phyloP scores from a whole-genome alignment of 2,113 vertebrate species.

The Sporophila hypoxantha region DNA sequence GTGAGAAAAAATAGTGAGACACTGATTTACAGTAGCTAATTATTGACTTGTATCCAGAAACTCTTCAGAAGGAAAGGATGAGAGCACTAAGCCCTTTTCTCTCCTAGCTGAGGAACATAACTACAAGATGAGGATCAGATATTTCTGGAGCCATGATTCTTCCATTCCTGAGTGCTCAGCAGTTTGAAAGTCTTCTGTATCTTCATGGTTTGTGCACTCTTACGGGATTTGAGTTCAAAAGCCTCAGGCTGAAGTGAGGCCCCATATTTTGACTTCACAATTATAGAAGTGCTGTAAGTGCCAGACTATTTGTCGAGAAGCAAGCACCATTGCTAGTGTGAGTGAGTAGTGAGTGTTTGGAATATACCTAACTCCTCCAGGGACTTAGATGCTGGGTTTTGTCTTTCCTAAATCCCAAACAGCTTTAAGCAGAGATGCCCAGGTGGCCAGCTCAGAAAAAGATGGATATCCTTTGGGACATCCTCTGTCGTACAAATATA shows the following conservation, averaged over 20 bases:
- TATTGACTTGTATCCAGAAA: not conserved
- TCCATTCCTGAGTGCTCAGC: not conserved
- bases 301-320: not conserved
- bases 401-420: not conserved
- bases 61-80: not conserved
- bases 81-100: not conserved
- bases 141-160: not conserved
- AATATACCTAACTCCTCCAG: not conserved
- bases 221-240: not conserved
- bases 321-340: not conserved
- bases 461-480: not conserved
- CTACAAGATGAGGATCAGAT: not conserved
- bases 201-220: not conserved
- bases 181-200: not conserved
- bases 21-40: not conserved
- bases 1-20: not conserved
- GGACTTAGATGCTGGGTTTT: not conserved
- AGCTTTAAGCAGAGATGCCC: not conserved
- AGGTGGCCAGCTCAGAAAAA: slow-evolving; percentile 7
- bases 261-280: not conserved
- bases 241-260: not conserved
- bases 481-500: slow-evolving; percentile 9
- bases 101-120: not conserved
- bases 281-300: not conserved
- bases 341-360: not conserved